Evolutionary conservation across 1,140 invertebrate species (phyloP).

Genomic region (Metopolophium dirhodum): DNA sequence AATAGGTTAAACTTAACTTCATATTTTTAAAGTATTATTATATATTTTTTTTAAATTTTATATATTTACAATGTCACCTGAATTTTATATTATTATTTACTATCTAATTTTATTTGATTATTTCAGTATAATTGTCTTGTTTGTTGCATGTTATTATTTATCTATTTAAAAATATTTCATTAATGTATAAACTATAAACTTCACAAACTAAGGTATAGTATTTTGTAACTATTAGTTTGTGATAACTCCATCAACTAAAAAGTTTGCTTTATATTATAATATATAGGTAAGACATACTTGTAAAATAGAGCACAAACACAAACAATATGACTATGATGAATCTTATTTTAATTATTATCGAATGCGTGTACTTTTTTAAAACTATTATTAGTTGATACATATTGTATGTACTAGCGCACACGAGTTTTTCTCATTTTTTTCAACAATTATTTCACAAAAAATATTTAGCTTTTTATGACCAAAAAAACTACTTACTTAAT

Average conservation of each 20-base stretch:
- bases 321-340: constrained; percentile 45
- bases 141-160: not conserved
- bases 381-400: not conserved
- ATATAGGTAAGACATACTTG: not conserved
- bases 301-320: constrained; percentile 1
- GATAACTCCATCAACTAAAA: not conserved
- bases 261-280: not conserved
- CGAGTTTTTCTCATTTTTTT: not conserved
- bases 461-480: not conserved
- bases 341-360: constrained; percentile 3
- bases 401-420: not conserved
- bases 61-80: not conserved
- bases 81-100: constrained; percentile 12
- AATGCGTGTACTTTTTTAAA: not conserved
- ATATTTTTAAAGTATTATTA: constrained; percentile 16
- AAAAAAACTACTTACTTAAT: not conserved
- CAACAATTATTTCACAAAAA: not conserved
- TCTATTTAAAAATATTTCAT: constrained; percentile 1
- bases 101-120: constrained; percentile 7
- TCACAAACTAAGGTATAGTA: not conserved
- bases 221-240: not conserved
- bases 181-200: not conserved
- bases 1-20: constrained; percentile 11
- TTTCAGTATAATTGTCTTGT: not conserved
- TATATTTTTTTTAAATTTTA: not conserved